Conservation (phyloP, 1,140 invertebrate genomes). For the Microplitis demolitor region DNA sequence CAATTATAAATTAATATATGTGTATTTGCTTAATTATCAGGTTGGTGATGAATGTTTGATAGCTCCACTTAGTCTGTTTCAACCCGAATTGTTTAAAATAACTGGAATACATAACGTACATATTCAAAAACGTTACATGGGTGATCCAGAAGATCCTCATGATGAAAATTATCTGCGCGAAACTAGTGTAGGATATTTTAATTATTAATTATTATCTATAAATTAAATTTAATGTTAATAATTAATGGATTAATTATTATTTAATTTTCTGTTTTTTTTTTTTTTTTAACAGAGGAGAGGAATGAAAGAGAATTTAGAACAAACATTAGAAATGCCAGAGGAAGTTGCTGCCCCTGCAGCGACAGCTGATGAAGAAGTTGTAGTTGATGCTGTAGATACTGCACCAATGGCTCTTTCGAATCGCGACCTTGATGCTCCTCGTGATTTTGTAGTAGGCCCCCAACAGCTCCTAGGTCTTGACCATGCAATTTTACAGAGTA, state of each 20-base stretch:
- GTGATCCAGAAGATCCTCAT: conserved; percentile 91
- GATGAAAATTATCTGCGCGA: conserved; percentile 90
- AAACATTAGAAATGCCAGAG: conserved; percentile 56
- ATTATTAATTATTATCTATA: neutral
- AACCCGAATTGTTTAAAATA: conserved; percentile 85
- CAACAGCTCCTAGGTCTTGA: conserved; percentile 86
- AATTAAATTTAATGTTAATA: neutral
- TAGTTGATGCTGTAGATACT: conserved; percentile 77
- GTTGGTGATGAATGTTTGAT: conserved; percentile 94
- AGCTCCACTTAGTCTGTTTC: conserved; percentile 85
- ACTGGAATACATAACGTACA: conserved; percentile 76
- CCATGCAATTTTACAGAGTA: conserved; percentile 88
- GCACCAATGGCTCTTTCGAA: conserved; percentile 55
- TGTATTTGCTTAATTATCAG: conserved; percentile 59
- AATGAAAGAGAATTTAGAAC: conserved; percentile 69
- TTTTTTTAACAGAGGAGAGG: conserved; percentile 60
- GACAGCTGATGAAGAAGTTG: conserved; percentile 76
- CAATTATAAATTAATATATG: neutral
- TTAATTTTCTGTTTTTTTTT: neutral
- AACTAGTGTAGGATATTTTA: conserved; percentile 70
- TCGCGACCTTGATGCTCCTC: conserved; percentile 57
- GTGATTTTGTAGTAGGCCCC: conserved; percentile 70
- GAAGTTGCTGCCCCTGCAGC: conserved; percentile 47
- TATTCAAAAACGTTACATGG: conserved; percentile 74
- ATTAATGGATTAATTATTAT: conserved; percentile 14